Conservation (phyloP, 2,888 invertebrate species). For the Apamea anceps region DNA sequence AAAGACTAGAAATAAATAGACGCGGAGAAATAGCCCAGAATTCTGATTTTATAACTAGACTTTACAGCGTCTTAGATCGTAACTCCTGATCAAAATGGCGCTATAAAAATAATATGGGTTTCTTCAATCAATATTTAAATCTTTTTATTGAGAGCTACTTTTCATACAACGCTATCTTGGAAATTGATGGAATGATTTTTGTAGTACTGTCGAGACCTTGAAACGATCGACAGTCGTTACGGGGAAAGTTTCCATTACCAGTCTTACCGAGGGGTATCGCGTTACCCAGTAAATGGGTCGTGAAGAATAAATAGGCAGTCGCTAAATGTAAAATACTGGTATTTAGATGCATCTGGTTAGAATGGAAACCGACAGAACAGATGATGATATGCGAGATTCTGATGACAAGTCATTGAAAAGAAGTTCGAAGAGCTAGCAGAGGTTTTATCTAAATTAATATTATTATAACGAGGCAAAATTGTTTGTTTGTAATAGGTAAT, state of each 20-base stretch:
- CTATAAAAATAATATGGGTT: slow-evolving; percentile 24
- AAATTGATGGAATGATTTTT: background rate
- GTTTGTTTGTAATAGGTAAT: background rate
- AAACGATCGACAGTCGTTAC: background rate
- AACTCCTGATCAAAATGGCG: slow-evolving; percentile 29
- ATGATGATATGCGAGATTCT: background rate
- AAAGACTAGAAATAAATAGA: slow-evolving; percentile 29
- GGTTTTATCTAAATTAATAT: background rate
- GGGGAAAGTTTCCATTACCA: background rate
- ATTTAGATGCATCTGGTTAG: background rate
- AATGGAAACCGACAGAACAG: background rate
- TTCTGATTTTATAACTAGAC: slow-evolving; percentile 29
- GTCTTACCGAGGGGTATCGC: background rate
- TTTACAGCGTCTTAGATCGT: slow-evolving; percentile 30
- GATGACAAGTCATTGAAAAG: background rate
- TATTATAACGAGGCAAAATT: background rate
- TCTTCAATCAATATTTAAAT: slow-evolving; percentile 4
- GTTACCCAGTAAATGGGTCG: background rate
- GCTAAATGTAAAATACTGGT: background rate
- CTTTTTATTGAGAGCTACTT: background rate
- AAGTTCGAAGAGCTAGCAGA: background rate
- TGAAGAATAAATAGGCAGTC: background rate
- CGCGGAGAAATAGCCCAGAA: background rate
- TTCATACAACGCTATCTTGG: background rate
- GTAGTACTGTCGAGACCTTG: background rate